A percentile compares a stretch with the other conserved stretches of the same genome.
These are phyloP conservation scores for Trichogramma dendrolimi DNA, from an alignment of 2,888 invertebrate genomes.

Conservation along the genomic window DNA sequence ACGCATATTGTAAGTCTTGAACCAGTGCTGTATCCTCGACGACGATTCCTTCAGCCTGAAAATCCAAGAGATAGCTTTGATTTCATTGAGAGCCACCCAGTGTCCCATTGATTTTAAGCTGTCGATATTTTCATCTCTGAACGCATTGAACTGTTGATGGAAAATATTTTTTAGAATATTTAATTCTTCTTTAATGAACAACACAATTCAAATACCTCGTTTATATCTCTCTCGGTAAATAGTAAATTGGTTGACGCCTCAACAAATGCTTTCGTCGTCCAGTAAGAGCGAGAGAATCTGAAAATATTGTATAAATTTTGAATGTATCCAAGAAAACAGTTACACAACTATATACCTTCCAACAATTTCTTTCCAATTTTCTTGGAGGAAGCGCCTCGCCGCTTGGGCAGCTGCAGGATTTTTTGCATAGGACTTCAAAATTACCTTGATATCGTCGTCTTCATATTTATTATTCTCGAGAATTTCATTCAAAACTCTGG, in stretches of 20 bases:
- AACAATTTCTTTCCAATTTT: slow-evolving; percentile 41
- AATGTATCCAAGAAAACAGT: neutral
- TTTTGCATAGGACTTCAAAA: slow-evolving; percentile 39
- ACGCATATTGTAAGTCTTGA: slow-evolving; percentile 26
- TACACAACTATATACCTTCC: slow-evolving; percentile 32
- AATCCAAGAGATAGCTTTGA: slow-evolving; percentile 40
- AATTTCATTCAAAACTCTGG: slow-evolving; percentile 42
- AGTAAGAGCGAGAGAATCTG: slow-evolving; percentile 39
- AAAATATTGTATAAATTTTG: slow-evolving; percentile 7
- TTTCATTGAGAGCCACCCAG: slow-evolving; percentile 40
- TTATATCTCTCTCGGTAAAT: slow-evolving; percentile 39
- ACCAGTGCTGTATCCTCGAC: slow-evolving; percentile 33
- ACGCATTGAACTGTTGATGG: slow-evolving; percentile 39
- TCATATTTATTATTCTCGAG: slow-evolving; percentile 36
- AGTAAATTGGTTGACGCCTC: slow-evolving; percentile 38
- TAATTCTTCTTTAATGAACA: neutral
- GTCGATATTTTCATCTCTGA: slow-evolving; percentile 39
- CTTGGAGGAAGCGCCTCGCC: slow-evolving; percentile 40
- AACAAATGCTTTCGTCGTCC: slow-evolving; percentile 39
- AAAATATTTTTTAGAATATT: neutral
- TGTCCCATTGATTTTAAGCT: slow-evolving; percentile 34
- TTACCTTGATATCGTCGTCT: slow-evolving; percentile 36
- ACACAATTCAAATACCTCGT: slow-evolving; percentile 33
- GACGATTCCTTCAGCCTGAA: slow-evolving; percentile 38
- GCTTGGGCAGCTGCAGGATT: slow-evolving; percentile 43